phyloP scores from a whole-genome alignment of 2,888 invertebrate species.

The Agrenia bidenticulata region DNA sequence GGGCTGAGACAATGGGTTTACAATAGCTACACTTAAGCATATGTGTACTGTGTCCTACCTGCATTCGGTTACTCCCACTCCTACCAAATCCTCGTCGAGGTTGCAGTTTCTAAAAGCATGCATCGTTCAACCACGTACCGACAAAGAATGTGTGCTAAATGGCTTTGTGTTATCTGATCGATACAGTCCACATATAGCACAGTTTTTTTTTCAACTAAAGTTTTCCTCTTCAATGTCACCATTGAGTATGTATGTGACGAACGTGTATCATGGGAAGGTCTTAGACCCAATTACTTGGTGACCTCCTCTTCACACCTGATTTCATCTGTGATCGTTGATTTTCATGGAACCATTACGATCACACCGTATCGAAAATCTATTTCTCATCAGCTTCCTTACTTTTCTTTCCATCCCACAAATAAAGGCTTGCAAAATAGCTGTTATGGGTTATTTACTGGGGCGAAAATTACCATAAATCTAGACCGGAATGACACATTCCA shows the following conservation, averaged over 20 bases:
- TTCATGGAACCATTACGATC: conserved; percentile 10
- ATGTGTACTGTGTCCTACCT: no score
- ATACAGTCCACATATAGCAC: no score
- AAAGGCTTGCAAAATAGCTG: background rate
- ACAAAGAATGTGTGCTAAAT: no score
- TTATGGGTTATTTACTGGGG: background rate
- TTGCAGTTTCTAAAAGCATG: no score
- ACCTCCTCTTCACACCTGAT: conserved; percentile 52
- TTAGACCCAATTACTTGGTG: conserved; percentile 48
- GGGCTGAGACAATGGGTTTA: no score
- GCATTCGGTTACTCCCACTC: no score
- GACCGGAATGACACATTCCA: conserved; percentile 13
- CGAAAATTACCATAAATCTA: conserved; percentile 11
- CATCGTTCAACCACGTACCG: no score
- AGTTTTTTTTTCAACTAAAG: background rate
- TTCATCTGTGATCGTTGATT: conserved; percentile 38
- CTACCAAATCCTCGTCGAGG: no score
- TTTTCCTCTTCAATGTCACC: conserved; percentile 3
- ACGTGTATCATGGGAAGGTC: conserved; percentile 7
- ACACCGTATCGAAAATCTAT: background rate
- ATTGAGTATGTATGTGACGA: background rate
- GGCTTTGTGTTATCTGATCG: no score
- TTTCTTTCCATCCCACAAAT: background rate
- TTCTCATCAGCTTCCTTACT: background rate
- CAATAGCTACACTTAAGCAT: no score